phyloP scores from a whole-genome alignment of 2,797 vertebrate genomes.

The Cyprinella venusta region DNA sequence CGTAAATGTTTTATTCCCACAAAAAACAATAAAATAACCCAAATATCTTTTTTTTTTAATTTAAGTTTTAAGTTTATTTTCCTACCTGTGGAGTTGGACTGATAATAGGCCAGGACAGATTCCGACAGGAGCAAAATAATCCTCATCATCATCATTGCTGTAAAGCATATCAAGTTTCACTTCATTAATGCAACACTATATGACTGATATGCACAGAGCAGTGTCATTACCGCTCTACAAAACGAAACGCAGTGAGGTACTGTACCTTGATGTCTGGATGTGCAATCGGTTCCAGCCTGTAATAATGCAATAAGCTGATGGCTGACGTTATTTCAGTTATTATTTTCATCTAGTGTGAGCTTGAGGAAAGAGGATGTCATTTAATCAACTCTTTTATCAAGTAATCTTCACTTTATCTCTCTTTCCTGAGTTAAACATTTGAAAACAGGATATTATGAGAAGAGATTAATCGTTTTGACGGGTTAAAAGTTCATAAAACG shows the following conservation, averaged over 20 bases:
- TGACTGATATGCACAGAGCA: not conserved
- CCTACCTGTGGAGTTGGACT: constrained; percentile 25
- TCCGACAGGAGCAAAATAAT: constrained; percentile 19
- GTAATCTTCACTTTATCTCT: not conserved
- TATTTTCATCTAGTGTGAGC: not conserved
- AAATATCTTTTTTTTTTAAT: not conserved
- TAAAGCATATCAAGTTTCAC: not conserved
- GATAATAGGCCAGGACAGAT: not conserved
- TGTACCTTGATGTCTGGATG: not conserved
- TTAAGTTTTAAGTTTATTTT: too few relatives aligned
- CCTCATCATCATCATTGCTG: constrained; percentile 10
- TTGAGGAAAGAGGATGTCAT: not conserved
- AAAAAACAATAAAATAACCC: not conserved
- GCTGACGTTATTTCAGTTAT: too few relatives aligned
- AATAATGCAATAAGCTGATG: not conserved
- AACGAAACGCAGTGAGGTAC: not conserved
- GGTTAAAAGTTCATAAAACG: not conserved
- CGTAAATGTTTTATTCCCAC: not conserved
- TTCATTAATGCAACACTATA: not conserved
- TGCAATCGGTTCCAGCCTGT: not conserved
- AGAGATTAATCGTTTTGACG: not conserved
- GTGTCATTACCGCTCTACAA: too few relatives aligned
- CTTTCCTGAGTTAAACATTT: not conserved
- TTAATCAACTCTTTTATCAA: not conserved
- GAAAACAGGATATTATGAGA: constrained; percentile 1